Conservation (phyloP, 2,888 invertebrate genomes). For the Pachycephus smyrnensis region DNA sequence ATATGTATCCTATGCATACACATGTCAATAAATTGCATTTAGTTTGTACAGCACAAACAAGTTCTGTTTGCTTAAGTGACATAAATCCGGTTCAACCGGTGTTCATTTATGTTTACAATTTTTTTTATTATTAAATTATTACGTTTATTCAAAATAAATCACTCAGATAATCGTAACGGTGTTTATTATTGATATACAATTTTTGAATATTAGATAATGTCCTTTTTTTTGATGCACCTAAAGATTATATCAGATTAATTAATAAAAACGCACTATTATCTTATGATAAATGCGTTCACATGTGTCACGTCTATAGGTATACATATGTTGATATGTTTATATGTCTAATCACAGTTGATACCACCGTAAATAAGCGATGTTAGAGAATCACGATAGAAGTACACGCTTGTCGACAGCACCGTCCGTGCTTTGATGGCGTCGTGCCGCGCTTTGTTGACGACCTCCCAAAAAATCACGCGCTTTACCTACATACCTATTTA, state of each 20-base stretch:
- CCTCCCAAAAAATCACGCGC: constrained; percentile 20
- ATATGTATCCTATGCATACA: constrained; percentile 1
- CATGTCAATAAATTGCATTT: constrained; percentile 15
- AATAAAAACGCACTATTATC: neutral
- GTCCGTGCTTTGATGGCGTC: constrained; percentile 21
- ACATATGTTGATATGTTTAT: constrained; percentile 18
- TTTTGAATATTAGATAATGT: neutral
- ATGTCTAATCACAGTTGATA: constrained; percentile 13
- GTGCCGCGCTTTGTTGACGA: constrained; percentile 6
- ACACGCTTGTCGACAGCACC: constrained; percentile 23
- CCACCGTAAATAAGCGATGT: constrained; percentile 17
- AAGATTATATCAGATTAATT: neutral
- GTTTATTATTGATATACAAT: neutral
- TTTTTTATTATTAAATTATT: neutral
- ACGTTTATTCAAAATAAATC: neutral
- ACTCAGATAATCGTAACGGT: neutral
- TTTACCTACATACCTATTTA: constrained; percentile 8
- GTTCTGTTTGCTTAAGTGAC: too few relatives aligned
- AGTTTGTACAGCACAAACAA: neutral
- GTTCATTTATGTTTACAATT: neutral
- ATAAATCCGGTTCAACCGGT: too few relatives aligned
- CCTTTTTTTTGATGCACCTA: neutral
- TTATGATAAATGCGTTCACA: neutral
- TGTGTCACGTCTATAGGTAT: constrained; percentile 1
- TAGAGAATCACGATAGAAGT: constrained; percentile 24